Percentiles rank a stretch among this genome's conserved stretches.
These are phyloP conservation scores for Horisme vitalbata DNA, from an alignment of 2,888 invertebrate genomes.

Conservation along the genomic window DNA sequence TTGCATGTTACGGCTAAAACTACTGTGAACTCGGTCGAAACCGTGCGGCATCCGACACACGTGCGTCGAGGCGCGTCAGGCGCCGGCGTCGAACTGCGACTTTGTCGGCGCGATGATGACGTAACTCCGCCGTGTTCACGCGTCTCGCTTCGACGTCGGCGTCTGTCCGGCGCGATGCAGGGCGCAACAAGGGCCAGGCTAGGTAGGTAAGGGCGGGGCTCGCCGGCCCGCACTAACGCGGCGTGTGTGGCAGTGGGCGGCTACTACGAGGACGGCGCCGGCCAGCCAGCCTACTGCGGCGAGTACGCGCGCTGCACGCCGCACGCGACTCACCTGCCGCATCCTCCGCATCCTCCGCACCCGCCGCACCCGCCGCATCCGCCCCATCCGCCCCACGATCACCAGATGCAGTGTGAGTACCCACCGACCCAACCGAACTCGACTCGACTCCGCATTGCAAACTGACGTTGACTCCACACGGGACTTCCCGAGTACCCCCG, in stretches of 20 bases:
- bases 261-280: constrained; percentile 76
- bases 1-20: constrained; percentile 71
- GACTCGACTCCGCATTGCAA: not conserved
- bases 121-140: not conserved
- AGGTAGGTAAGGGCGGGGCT: constrained; percentile 60
- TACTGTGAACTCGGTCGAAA: constrained; percentile 25
- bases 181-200: constrained; percentile 26
- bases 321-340: constrained; percentile 49
- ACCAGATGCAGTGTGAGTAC: constrained; percentile 70
- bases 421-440: constrained; percentile 5
- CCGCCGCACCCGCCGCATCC: constrained; percentile 38
- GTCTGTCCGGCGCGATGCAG: constrained; percentile 18
- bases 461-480: constrained; percentile 2
- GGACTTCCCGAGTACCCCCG: not conserved
- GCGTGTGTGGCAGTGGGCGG: constrained; percentile 80
- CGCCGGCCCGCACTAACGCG: constrained; percentile 52
- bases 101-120: constrained; percentile 10
- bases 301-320: constrained; percentile 68
- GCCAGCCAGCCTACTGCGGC: constrained; percentile 58
- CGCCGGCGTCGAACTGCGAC: constrained; percentile 19
- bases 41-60: not conserved
- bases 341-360: constrained; percentile 40
- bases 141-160: constrained; percentile 25
- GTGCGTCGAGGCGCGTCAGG: constrained; percentile 24
- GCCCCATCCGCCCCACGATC: constrained; percentile 50